Evolutionary conservation across 2,113 vertebrate genomes (phyloP).

Genomic region (Ardeotis arabs): DNA sequence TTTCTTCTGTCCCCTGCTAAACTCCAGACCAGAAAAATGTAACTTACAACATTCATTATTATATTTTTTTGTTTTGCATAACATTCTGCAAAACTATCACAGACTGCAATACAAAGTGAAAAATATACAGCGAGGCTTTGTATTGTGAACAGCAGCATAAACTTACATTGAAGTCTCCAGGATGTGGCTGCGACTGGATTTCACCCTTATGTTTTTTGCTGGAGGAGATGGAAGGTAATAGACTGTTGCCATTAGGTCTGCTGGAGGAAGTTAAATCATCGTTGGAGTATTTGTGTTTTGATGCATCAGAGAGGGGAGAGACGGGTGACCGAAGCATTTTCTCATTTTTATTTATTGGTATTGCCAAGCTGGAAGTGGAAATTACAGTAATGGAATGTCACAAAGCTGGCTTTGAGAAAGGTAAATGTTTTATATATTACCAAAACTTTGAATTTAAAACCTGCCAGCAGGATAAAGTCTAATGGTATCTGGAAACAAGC

Average conservation of each 20-base stretch:
- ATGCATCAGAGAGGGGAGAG: slow-evolving; percentile 84
- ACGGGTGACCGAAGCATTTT: slow-evolving; percentile 84
- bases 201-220: slow-evolving; percentile 78
- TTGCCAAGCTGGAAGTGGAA: slow-evolving; percentile 80
- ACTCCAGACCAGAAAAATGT: not conserved
- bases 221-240: slow-evolving; percentile 73
- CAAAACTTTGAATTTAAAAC: slow-evolving; percentile 66
- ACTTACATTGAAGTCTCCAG: slow-evolving; percentile 75
- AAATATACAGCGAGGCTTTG: not conserved
- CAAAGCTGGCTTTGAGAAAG: slow-evolving; percentile 58
- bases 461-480: slow-evolving; percentile 43
- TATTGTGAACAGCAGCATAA: not conserved
- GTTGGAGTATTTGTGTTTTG: slow-evolving; percentile 78
- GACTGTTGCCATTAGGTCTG: slow-evolving; percentile 67
- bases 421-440: slow-evolving; percentile 64
- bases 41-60: not conserved
- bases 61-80: not conserved
- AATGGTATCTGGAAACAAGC: slow-evolving; percentile 54
- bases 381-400: slow-evolving; percentile 72
- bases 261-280: slow-evolving; percentile 78
- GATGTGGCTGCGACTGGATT: slow-evolving; percentile 67
- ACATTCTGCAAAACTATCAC: not conserved
- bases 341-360: slow-evolving; percentile 86
- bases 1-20: not conserved
- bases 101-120: not conserved